These are phyloP conservation scores for Paratilapia polleni DNA, from an alignment of 2,113 vertebrate genomes.

Conservation along the genomic window DNA sequence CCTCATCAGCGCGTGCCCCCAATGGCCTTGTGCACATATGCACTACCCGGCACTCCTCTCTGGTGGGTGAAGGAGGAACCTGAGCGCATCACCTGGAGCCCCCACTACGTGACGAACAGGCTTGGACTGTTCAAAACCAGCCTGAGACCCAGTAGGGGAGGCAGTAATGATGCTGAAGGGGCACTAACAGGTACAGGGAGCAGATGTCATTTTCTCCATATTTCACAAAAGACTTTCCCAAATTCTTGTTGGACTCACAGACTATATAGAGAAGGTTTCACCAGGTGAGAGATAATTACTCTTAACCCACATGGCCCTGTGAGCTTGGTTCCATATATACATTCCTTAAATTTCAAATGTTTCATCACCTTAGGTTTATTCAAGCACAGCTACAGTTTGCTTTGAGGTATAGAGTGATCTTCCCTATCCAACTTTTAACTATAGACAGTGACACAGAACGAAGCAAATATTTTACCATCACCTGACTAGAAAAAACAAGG, in stretches of 20 bases:
- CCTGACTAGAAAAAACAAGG: background rate
- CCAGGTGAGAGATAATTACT: slow-evolving; percentile 68
- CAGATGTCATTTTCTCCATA: slow-evolving; percentile 54
- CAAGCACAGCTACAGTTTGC: background rate
- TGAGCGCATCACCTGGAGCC: slow-evolving; percentile 69
- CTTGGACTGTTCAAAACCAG: slow-evolving; percentile 47
- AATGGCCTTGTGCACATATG: slow-evolving; percentile 52
- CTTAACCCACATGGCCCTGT: slow-evolving; percentile 48
- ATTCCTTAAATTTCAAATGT: slow-evolving; percentile 17
- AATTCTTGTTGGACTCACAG: slow-evolving; percentile 37
- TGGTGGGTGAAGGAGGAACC: slow-evolving; percentile 40
- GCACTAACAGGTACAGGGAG: slow-evolving; percentile 53
- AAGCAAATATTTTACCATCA: background rate
- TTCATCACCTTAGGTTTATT: slow-evolving; percentile 4
- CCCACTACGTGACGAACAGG: slow-evolving; percentile 41
- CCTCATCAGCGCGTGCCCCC: slow-evolving; percentile 70
- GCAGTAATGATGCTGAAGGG: slow-evolving; percentile 66
- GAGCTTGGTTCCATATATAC: slow-evolving; percentile 36
- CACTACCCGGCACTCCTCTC: slow-evolving; percentile 45
- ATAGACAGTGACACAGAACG: background rate
- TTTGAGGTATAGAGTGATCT: background rate
- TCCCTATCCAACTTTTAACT: background rate
- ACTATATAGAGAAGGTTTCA: slow-evolving; percentile 38
- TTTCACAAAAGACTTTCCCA: slow-evolving; percentile 52
- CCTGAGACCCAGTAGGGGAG: slow-evolving; percentile 50